phyloP scores from a whole-genome alignment of 1,140 invertebrate species.

The Zaprionus lachaisei region DNA sequence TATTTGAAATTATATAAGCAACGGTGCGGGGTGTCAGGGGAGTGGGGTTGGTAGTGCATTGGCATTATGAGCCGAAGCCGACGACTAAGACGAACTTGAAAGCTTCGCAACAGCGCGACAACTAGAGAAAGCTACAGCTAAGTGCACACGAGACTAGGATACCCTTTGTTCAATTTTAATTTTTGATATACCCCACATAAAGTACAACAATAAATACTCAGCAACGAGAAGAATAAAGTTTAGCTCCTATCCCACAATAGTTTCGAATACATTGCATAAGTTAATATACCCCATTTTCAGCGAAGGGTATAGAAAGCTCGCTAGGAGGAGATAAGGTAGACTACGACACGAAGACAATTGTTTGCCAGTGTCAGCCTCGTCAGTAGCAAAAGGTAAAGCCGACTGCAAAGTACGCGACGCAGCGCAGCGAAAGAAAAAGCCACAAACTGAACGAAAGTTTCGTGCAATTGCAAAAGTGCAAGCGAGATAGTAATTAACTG shows the following conservation, averaged over 20 bases:
- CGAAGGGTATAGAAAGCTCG: not conserved
- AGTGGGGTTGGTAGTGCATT: not conserved
- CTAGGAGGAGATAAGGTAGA: not conserved
- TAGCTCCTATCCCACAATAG: no score
- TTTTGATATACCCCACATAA: no score
- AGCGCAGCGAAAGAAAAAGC: constrained; percentile 4
- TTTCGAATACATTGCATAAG: no score
- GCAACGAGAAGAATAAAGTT: no score
- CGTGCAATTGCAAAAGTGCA: constrained; percentile 13
- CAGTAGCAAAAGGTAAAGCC: constrained; percentile 37
- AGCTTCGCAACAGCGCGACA: constrained; percentile 41
- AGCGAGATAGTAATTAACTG: not conserved
- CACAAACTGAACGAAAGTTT: not conserved
- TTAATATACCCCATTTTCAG: no score
- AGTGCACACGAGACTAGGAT: no score
- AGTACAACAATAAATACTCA: no score
- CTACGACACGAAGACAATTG: constrained; percentile 22
- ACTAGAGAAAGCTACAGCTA: not conserved
- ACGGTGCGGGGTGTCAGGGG: not conserved
- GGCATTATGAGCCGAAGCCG: constrained; percentile 10
- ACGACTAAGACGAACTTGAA: constrained; percentile 49
- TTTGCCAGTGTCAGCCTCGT: constrained; percentile 8
- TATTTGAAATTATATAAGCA: constrained; percentile 14
- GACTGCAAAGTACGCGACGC: constrained; percentile 1
- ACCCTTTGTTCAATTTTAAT: no score